Base-by-base conservation (phyloP, 2,113 vertebrate genomes). In the Mugil cephalus region DNA sequence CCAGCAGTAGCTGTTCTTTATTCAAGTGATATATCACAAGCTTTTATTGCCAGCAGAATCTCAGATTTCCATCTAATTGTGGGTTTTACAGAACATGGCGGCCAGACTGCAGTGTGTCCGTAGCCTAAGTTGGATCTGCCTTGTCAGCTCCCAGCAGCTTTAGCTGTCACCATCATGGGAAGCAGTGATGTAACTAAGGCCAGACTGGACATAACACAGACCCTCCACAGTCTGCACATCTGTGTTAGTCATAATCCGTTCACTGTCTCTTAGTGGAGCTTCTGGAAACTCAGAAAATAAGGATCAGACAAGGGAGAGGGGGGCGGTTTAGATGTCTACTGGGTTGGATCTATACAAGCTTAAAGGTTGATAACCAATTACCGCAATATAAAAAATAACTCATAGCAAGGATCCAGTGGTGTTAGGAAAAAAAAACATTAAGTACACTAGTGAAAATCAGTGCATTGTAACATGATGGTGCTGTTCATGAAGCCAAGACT, bases 121-220 rank as follows among this genome's bases (percentile, higher is more conserved):
- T 42, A 30, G 24, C 2, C 24, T 30, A 7, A 80, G 53, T 85
- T 51, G 55, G 19, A 74, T 78, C 21, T 53, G 55, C 46, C 40
- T 50, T 18, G 64, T 78, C 69, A 66, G 46, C 47, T 69, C 62
- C 30, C 12, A 69, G 69, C 63, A 59, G 46, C 47, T 70, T 40
- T 52, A 46, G 55, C 38, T 74, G 78, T 78, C 63, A 80, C 43
- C 42, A 43, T 51, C 45, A 35, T 62, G 59, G 64, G 36, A 63
- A 46, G 50, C 15, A n/a, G 5, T 58, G 53, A 61, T 48, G 13
- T 60, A 34, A 69, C 67, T 75, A 38, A 48, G 40, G 19, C 43
- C 18, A 43, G 12, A 21, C 18, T 47, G 48, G 59, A 69, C 17
- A 13, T 21, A 38, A 64, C 18, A 53, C 46, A 40, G 9, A 51